Evolutionary conservation across 1,140 invertebrate species (phyloP), one percentile per base, ranked within the genome.

Genomic region (Portunus trituberculatus): DNA sequence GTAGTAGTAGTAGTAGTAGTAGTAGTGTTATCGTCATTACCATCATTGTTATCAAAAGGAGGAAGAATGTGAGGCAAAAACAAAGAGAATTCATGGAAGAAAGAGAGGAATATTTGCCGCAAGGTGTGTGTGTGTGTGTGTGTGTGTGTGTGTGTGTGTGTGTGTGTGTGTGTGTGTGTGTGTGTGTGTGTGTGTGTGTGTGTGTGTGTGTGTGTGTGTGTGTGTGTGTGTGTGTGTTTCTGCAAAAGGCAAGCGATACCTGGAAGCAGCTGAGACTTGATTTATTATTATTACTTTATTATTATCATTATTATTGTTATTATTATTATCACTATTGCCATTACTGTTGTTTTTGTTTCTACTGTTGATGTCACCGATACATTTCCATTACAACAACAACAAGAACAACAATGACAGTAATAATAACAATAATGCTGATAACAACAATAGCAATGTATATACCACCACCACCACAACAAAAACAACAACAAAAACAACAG

Each of bases 1-100:
- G 31, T 88, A 88, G 31, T 88, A 88, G 31, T 88, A 88, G 31
- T 88, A 88, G 31, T 88, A 88, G 31, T 88, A 88, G 31, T 88
- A 87, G 48, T 52, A 52, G 48, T 52, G n/a, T n/a, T n/a, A n/a
- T n/a, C n/a, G 6, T 39, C 39, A 39, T 39, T 39, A n/a, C n/a
- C n/a, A 39, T 39, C 39, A 39, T 39, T 39, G 6, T 6, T 6
- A 39, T 39, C 39, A 39, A 39, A 39, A 39, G 39, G 39, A 39
- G 39, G 39, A 39, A 6, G 39, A 39, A 39, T 39, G 6, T 39
- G 39, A 39, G 39, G 6, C 39, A 39, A 39, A 39, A 39, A 39
- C 1, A 39, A 39, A 39, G 6, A 39, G 1, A 39, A 39, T 39
- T 39, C 39, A 39, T 2, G 39, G 39, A 39, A 39, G 39, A 39